phyloP scores from a whole-genome alignment of 2,113 vertebrate species.

The Gavia stellata region DNA sequence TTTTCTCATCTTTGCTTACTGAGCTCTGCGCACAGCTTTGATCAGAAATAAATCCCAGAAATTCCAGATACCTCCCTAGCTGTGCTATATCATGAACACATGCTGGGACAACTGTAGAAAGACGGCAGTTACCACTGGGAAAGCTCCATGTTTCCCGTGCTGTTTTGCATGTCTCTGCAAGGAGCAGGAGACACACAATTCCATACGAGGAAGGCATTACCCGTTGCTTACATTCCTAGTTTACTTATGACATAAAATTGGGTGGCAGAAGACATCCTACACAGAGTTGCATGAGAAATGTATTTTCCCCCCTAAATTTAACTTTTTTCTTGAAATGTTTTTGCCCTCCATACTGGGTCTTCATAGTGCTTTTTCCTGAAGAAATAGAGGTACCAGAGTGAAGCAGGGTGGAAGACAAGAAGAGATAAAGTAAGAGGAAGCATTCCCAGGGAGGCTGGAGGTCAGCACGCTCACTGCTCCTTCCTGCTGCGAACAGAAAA shows the following conservation, averaged over 20 bases:
- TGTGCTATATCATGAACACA: neutral
- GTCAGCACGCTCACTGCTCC: neutral
- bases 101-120: neutral
- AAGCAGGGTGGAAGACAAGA: neutral
- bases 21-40: neutral
- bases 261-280: neutral
- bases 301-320: neutral
- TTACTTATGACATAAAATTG: neutral
- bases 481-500: neutral
- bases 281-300: neutral
- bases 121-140: neutral
- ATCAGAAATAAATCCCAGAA: constrained; percentile 47
- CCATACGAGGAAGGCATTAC: neutral
- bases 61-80: constrained; percentile 9
- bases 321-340: neutral
- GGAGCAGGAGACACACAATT: neutral
- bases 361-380: neutral
- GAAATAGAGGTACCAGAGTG: neutral
- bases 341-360: neutral
- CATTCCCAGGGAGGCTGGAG: neutral
- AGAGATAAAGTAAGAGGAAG: neutral
- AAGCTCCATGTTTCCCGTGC: neutral
- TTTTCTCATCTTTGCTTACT: neutral
- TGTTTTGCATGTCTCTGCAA: neutral
- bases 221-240: neutral